A percentile compares a stretch with the other conserved stretches of the same genome.
Conservation (phyloP, 2,797 vertebrate genomes). For the Bufotes viridis region DNA sequence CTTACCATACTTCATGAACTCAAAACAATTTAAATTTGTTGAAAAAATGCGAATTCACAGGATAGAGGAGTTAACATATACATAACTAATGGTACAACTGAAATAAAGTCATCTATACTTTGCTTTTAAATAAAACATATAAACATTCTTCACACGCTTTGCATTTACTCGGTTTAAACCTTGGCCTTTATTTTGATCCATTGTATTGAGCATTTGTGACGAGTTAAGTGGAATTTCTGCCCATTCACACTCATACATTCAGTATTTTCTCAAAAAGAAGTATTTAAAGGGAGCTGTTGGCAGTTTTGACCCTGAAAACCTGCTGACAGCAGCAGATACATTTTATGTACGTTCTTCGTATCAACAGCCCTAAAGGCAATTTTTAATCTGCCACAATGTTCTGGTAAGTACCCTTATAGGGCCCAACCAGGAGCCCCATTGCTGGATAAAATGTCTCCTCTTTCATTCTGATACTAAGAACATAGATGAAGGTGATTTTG, state of each 20-base stretch:
- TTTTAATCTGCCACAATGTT: too few species aligned
- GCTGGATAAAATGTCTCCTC: too few species aligned
- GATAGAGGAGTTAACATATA: neutral
- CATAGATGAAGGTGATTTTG: too few species aligned
- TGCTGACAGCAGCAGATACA: too few species aligned
- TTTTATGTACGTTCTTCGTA: too few species aligned
- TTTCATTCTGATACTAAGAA: too few species aligned
- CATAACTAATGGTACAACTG: neutral
- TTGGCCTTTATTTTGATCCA: neutral
- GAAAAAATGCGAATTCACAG: slow-evolving; percentile 3
- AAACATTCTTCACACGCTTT: neutral
- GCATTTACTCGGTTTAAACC: neutral
- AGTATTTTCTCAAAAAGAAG: neutral
- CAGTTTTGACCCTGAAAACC: too few species aligned
- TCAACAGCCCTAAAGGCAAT: too few species aligned
- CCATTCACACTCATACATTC: neutral
- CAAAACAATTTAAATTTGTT: neutral
- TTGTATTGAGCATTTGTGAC: neutral
- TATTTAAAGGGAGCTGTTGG: neutral
- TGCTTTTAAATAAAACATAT: slow-evolving; percentile 23
- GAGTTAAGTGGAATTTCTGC: neutral
- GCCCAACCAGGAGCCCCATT: too few species aligned
- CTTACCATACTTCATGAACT: neutral
- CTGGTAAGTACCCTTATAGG: too few species aligned
- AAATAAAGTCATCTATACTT: neutral